phyloP scores from a whole-genome alignment of 2,797 vertebrate genomes.

The Pteropus rufus region DNA sequence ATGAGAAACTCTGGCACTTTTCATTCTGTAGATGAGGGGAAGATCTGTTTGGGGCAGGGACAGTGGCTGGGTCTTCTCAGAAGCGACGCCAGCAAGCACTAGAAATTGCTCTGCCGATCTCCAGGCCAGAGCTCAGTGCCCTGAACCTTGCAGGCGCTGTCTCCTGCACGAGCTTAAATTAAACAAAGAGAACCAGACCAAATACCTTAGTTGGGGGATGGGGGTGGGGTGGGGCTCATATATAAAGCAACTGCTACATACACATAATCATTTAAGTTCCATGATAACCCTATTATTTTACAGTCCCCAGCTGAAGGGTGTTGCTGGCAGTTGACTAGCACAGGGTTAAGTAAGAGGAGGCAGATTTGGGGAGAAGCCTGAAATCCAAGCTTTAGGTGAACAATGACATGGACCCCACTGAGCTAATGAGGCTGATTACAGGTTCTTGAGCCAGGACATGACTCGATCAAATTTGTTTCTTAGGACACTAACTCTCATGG shows the following conservation, averaged over 20 bases:
- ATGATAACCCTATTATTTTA: background rate
- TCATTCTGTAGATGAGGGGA: background rate
- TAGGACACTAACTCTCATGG: background rate
- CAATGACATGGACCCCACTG: accelerated
- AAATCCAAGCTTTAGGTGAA: background rate
- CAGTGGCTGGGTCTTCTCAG: background rate
- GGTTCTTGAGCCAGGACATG: background rate
- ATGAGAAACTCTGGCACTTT: background rate
- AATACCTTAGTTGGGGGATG: background rate
- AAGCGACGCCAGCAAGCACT: background rate
- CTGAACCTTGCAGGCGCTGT: background rate
- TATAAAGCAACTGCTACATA: background rate
- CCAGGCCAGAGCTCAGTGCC: accelerated
- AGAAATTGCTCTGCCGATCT: background rate
- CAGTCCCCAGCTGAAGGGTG: background rate
- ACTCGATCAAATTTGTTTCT: background rate
- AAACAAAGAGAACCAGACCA: background rate
- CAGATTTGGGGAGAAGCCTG: background rate
- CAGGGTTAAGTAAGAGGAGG: background rate
- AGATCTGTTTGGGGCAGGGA: background rate
- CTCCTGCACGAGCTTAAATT: background rate
- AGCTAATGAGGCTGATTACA: background rate
- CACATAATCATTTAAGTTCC: background rate
- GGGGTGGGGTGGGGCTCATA: background rate
- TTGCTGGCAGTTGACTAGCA: background rate